Percentiles rank a stretch among this genome's conserved stretches.
phyloP scores from a whole-genome alignment of 2,113 vertebrate genomes.

The Salvelinus sp. region DNA sequence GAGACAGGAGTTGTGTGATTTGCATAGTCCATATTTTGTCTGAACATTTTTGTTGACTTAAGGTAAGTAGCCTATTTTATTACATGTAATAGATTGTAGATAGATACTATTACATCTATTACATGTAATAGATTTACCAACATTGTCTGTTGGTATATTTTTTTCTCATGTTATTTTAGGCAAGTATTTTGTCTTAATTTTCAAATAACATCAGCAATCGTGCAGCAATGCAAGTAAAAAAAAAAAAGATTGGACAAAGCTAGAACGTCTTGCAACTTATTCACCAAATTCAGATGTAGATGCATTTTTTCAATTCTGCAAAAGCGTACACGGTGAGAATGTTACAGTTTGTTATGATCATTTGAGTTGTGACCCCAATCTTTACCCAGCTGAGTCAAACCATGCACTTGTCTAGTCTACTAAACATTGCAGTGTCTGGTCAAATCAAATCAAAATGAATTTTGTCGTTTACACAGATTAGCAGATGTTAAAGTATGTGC shows the following conservation, averaged over 20 bases:
- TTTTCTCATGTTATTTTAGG: background rate
- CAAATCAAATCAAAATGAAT: too few species aligned
- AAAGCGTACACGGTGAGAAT: background rate
- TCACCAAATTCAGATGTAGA: background rate
- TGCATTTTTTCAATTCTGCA: background rate
- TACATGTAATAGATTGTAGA: background rate
- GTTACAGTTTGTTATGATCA: background rate
- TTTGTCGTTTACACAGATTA: too few species aligned
- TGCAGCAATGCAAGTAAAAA: too few species aligned
- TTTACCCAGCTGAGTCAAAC: background rate
- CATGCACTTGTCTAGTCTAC: background rate
- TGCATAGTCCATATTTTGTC: constrained; percentile 26
- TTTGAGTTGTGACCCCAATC: background rate
- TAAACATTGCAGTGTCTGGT: too few species aligned
- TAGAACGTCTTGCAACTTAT: background rate
- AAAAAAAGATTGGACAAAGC: too few species aligned
- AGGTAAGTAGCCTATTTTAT: constrained; percentile 48
- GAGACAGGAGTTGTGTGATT: constrained; percentile 30
- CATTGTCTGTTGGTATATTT: background rate
- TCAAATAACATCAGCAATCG: too few species aligned
- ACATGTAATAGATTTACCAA: too few species aligned
- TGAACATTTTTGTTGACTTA: constrained; percentile 39
- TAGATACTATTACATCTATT: background rate
- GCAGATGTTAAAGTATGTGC: too few species aligned
- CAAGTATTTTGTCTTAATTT: background rate